Evolutionary conservation across 2,797 vertebrate genomes (phyloP).

Genomic region (Columba guinea): DNA sequence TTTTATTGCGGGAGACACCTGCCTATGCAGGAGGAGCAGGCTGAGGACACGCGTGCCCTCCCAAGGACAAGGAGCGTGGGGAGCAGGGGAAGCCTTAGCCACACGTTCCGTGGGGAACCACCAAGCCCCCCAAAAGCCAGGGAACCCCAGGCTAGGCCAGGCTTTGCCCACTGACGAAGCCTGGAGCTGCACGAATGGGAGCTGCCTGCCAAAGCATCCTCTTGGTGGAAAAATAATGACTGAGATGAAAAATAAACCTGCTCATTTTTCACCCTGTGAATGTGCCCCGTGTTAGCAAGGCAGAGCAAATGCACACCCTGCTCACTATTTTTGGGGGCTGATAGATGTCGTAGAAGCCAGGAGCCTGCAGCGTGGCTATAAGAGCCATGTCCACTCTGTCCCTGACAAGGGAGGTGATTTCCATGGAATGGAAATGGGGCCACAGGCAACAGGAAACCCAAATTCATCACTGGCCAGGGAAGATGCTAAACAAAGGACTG

Average conservation of each 20-base stretch:
- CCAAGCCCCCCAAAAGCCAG: background rate
- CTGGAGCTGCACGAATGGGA: background rate
- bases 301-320: background rate
- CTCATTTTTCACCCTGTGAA: background rate
- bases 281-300: background rate
- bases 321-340: background rate
- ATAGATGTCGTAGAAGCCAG: background rate
- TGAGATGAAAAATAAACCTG: background rate
- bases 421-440: background rate
- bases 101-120: accelerated
- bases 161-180: background rate
- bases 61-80: accelerated
- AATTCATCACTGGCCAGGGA: slow-evolving; percentile 12
- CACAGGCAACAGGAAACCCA: background rate
- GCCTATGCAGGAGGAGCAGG: background rate
- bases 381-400: background rate
- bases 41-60: background rate
- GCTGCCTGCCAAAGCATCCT: background rate
- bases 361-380: accelerated
- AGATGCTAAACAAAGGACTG: background rate
- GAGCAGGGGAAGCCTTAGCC: background rate
- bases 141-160: background rate
- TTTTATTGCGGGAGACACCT: background rate
- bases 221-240: background rate
- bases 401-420: background rate